Conservation (phyloP, 2,797 vertebrate genomes). For the Eulemur rubriventer region DNA sequence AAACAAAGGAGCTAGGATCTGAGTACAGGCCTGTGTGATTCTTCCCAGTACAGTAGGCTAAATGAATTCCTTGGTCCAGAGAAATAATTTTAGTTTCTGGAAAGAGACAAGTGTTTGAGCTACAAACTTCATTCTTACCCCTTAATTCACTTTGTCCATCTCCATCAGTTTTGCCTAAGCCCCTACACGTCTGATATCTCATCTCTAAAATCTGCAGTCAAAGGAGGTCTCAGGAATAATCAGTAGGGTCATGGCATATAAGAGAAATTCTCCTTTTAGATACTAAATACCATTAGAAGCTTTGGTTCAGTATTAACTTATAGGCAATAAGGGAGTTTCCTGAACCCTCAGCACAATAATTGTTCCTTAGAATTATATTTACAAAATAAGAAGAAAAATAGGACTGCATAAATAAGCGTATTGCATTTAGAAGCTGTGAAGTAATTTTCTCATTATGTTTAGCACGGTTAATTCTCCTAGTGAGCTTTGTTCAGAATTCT, state of each 20-base stretch:
- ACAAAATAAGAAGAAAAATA: neutral
- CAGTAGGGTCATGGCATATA: neutral
- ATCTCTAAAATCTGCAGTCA: neutral
- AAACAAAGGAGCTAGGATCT: neutral
- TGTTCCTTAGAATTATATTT: neutral
- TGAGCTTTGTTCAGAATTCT: neutral
- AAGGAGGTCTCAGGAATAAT: neutral
- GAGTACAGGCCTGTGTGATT: neutral
- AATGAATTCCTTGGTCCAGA: neutral
- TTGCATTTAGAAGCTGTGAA: neutral
- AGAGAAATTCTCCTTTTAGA: neutral
- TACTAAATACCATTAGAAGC: neutral
- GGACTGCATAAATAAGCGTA: neutral
- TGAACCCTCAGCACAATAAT: neutral
- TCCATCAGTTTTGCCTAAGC: neutral
- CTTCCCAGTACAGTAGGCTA: constrained; percentile 31
- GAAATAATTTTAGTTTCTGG: constrained; percentile 6
- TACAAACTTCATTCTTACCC: neutral
- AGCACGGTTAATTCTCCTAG: neutral
- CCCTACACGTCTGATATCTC: neutral
- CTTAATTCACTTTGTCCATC: neutral
- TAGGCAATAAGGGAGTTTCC: neutral
- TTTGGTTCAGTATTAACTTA: neutral
- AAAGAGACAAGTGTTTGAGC: neutral
- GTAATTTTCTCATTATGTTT: neutral